Evolutionary conservation across 92 coral and sea anemone species (phyloP).

Genomic region (Palythoa heliodiscus): DNA sequence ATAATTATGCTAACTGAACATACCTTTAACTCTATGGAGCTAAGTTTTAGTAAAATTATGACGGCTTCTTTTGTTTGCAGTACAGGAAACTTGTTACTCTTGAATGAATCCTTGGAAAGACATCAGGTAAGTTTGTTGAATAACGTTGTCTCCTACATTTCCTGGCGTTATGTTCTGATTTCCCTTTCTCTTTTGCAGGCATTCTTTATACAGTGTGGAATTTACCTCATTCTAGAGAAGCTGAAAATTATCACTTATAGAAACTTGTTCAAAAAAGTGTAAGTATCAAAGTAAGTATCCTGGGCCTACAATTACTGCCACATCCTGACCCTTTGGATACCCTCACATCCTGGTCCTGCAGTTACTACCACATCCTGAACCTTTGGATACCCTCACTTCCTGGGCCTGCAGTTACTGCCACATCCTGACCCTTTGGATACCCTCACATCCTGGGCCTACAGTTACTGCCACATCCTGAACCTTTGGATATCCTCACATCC

Average conservation of each 20-base stretch:
- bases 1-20: background rate
- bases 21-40: background rate
- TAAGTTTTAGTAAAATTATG: background rate
- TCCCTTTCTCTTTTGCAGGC: conserved; percentile 54
- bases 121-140: conserved; percentile 73
- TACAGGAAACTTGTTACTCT: conserved; percentile 87
- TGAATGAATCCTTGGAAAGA: conserved; percentile 81
- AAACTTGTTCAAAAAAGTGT: conserved; percentile 98
- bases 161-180: background rate
- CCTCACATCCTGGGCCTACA: no score
- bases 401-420: no score
- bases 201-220: conserved; percentile 92
- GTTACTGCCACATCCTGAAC: no score
- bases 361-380: no score
- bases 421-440: no score
- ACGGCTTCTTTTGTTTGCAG: conserved; percentile 49
- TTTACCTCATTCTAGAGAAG: conserved; percentile 93
- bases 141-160: background rate
- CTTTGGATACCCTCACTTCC: no score
- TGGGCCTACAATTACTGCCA: no score
- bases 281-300: conserved; percentile 58
- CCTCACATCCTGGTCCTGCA: no score
- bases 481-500: no score
- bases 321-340: no score
- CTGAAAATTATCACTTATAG: conserved; percentile 95